phyloP scores from a whole-genome alignment of 2,888 invertebrate genomes.

The Julus scanicus region DNA sequence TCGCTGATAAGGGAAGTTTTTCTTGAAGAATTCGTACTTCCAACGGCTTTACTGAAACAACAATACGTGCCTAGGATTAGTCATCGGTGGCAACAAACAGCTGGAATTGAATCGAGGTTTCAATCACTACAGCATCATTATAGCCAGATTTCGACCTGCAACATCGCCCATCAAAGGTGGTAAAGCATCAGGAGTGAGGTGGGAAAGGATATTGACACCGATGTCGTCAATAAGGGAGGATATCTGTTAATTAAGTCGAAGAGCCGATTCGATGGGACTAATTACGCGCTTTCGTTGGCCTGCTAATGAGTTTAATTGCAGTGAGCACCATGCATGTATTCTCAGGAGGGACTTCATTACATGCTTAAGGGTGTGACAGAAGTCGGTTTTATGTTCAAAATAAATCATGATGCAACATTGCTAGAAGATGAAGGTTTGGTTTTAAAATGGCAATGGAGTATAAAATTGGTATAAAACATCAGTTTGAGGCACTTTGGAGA shows the following conservation, averaged over 20 bases:
- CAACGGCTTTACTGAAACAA: conserved; percentile 62
- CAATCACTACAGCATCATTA: neutral
- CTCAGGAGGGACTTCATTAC: neutral
- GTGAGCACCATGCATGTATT: neutral
- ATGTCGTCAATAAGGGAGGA: neutral
- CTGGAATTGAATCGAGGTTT: neutral
- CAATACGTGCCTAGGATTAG: conserved; percentile 37
- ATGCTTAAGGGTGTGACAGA: neutral
- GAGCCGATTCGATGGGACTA: neutral
- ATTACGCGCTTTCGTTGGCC: neutral
- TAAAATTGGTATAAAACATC: too few relatives aligned
- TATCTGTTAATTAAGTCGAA: conserved; percentile 4
- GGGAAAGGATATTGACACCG: neutral
- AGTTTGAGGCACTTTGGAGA: too few relatives aligned
- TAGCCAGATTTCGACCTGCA: neutral
- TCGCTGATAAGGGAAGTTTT: conserved; percentile 62
- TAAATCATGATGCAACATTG: too few relatives aligned
- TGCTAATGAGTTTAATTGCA: neutral
- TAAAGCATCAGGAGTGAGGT: neutral
- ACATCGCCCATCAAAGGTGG: neutral
- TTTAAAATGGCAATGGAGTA: too few relatives aligned
- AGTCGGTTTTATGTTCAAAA: too few relatives aligned
- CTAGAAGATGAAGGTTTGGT: too few relatives aligned
- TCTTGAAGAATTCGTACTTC: conserved; percentile 62
- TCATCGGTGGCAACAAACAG: conserved; percentile 18